These are phyloP conservation scores for Acanthornis magna DNA, from an alignment of 2,797 vertebrate species.

Conservation along the genomic window DNA sequence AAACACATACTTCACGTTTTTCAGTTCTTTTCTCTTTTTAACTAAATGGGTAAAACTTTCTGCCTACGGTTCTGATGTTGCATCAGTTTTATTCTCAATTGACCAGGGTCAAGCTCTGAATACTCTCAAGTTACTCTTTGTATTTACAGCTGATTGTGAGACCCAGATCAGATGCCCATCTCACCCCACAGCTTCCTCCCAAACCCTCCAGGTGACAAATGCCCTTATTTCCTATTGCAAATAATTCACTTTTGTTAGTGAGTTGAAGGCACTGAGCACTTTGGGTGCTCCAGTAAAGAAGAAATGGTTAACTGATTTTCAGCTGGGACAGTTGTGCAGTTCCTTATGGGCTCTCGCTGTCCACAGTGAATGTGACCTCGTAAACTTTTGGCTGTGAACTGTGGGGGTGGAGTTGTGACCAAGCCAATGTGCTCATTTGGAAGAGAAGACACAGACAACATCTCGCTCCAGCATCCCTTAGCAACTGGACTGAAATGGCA, in stretches of 20 bases:
- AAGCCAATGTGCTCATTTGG: conserved; percentile 21
- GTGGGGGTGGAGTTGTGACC: conserved; percentile 27
- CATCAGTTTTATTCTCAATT: neutral
- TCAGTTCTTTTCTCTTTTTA: neutral
- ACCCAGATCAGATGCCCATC: neutral
- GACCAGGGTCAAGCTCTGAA: neutral
- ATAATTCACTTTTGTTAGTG: neutral
- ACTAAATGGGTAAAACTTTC: neutral
- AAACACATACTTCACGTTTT: rapidly evolving
- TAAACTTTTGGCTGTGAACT: conserved; percentile 25
- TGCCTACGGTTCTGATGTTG: neutral
- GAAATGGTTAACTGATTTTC: neutral
- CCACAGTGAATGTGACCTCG: neutral
- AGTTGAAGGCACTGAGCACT: neutral
- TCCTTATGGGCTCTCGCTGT: neutral
- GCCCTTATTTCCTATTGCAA: neutral
- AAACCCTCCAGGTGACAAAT: neutral
- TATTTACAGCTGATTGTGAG: neutral
- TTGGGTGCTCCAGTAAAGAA: neutral
- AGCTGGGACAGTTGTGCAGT: neutral
- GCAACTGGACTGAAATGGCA: conserved; percentile 8
- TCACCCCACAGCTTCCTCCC: neutral
- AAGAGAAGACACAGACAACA: neutral
- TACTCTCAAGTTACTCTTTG: neutral
- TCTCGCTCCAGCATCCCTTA: conserved; percentile 40